Evolutionary conservation across 2,797 vertebrate species (phyloP).

Genomic region (Anisognathus igniventris): DNA sequence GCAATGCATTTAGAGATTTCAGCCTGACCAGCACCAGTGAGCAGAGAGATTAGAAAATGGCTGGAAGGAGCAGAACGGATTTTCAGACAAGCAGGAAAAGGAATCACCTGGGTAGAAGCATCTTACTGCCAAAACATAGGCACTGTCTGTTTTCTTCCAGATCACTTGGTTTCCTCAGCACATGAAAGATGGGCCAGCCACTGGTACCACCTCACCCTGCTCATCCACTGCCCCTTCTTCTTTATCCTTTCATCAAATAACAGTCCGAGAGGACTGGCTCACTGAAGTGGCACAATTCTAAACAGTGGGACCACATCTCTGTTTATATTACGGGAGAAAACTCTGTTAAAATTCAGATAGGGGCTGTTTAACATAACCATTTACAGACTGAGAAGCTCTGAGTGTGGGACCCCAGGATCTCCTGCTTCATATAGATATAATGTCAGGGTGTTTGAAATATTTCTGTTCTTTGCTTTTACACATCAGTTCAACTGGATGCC

Average conservation of each 20-base stretch:
- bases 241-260: not conserved
- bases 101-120: not conserved
- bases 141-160: not conserved
- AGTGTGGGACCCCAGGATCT: not conserved
- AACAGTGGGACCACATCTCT: no score
- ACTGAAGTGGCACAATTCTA: not conserved
- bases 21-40: not conserved
- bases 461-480: not conserved
- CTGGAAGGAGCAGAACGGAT: not conserved
- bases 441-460: not conserved
- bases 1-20: not conserved
- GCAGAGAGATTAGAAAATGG: not conserved
- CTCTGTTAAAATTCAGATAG: not conserved
- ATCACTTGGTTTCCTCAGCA: not conserved
- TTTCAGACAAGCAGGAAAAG: not conserved
- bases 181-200: accelerated
- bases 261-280: not conserved
- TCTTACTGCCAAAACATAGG: not conserved
- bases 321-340: not conserved
- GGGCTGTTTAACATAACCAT: not conserved
- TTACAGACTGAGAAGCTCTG: not conserved
- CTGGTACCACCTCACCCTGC: accelerated
- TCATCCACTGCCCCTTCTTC: not conserved
- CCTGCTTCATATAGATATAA: not conserved
- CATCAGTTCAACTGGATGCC: not conserved